phyloP scores from a whole-genome alignment of 2,113 vertebrate species.

The Ahaetulla prasina region DNA sequence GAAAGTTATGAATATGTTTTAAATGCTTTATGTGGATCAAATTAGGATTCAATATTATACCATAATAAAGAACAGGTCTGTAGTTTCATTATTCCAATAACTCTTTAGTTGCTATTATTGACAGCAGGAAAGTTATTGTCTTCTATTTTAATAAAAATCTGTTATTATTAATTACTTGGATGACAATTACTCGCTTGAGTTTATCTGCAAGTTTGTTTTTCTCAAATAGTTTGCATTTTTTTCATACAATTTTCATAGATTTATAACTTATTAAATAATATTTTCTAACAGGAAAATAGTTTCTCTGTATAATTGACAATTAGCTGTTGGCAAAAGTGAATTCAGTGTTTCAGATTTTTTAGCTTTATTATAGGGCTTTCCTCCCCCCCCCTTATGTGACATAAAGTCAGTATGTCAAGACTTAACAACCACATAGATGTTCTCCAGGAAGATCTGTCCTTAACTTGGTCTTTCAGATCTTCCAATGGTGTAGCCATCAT shows the following conservation, averaged over 20 bases:
- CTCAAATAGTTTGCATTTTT: background rate
- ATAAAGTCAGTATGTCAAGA: background rate
- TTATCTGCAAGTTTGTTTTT: background rate
- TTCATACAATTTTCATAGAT: background rate
- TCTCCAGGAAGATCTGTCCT: no score
- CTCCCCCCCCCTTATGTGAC: background rate
- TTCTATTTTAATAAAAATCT: background rate
- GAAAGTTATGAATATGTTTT: background rate
- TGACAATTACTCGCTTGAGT: background rate
- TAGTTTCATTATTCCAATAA: background rate
- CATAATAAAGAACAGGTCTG: background rate
- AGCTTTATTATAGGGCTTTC: background rate
- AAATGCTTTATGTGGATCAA: background rate
- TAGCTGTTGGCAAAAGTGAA: background rate
- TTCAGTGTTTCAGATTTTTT: background rate
- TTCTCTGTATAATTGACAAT: background rate
- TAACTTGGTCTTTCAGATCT: no score
- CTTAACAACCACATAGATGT: background rate
- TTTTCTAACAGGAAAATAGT: background rate
- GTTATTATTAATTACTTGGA: background rate
- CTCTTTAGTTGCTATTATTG: background rate
- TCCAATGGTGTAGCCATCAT: no score
- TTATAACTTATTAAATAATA: background rate
- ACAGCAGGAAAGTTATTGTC: background rate
- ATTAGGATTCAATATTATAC: background rate